Evolutionary conservation across 2,797 vertebrate species (phyloP).

Genomic region (Sciaenops ocellatus): DNA sequence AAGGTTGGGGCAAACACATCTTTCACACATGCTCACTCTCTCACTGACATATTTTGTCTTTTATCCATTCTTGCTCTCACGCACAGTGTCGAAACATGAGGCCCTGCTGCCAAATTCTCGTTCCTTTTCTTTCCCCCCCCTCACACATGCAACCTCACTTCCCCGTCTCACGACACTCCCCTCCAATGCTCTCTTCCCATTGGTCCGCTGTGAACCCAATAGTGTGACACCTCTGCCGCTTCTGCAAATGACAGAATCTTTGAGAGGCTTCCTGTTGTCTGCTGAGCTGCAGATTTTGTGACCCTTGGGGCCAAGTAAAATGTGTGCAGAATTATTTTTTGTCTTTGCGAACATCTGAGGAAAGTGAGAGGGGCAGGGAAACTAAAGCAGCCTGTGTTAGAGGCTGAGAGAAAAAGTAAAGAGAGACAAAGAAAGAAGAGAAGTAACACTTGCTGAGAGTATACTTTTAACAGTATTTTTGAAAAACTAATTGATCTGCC

Average conservation of each 20-base stretch:
- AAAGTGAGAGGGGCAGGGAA: constrained; percentile 17
- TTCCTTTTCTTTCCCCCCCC: constrained; percentile 51
- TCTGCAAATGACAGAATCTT: constrained; percentile 66
- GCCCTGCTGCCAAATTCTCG: constrained; percentile 57
- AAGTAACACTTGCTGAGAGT: constrained; percentile 1
- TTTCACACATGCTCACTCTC: constrained; percentile 85
- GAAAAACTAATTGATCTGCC: neutral
- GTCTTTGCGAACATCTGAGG: constrained; percentile 38
- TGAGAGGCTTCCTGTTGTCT: constrained; percentile 67
- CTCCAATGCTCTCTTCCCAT: constrained; percentile 72
- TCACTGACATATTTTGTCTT: constrained; percentile 76
- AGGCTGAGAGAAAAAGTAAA: constrained; percentile 25
- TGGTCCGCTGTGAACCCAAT: constrained; percentile 76
- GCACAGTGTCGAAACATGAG: constrained; percentile 62
- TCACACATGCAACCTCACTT: constrained; percentile 51
- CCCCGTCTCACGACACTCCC: constrained; percentile 73
- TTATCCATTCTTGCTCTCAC: constrained; percentile 64
- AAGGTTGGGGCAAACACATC: constrained; percentile 92
- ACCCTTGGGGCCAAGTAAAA: constrained; percentile 26
- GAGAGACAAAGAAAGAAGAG: constrained; percentile 23
- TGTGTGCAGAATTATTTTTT: constrained; percentile 17
- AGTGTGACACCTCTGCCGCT: constrained; percentile 54
- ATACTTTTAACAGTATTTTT: neutral
- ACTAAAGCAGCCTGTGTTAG: constrained; percentile 28
- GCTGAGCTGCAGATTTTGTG: constrained; percentile 46